Conservation (phyloP, 2,113 vertebrate genomes). For the Scopus umbretta region DNA sequence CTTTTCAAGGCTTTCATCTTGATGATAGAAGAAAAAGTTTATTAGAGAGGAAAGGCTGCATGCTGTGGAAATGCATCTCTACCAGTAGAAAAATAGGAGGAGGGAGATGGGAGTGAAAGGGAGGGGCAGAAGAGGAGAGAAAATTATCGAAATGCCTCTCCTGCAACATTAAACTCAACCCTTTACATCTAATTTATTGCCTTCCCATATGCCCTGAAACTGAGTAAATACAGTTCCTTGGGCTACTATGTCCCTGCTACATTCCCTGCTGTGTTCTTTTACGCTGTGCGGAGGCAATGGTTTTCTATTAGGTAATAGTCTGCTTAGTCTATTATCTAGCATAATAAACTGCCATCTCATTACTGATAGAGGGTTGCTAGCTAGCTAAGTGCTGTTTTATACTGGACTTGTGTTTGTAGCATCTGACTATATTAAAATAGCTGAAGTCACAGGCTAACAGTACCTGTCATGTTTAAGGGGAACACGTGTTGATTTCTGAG, state of each 20-base stretch:
- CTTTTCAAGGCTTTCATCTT: background rate
- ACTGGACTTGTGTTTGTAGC: background rate
- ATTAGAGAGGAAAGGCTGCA: background rate
- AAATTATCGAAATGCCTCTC: background rate
- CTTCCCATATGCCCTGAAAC: background rate
- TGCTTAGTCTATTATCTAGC: background rate
- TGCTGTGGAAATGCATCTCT: background rate
- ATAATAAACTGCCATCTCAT: background rate
- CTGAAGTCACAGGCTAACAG: slow-evolving; percentile 22
- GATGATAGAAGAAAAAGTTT: background rate
- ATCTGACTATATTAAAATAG: background rate
- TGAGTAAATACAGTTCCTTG: background rate
- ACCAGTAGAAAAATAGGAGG: background rate
- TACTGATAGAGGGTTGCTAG: background rate
- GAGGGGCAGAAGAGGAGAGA: background rate
- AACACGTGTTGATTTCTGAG: slow-evolving; percentile 29
- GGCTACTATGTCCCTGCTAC: background rate
- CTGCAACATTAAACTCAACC: background rate
- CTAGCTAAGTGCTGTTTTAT: background rate
- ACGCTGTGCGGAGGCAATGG: background rate
- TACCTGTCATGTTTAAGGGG: slow-evolving; percentile 20
- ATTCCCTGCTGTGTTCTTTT: background rate
- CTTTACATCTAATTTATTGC: background rate
- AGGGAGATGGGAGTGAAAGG: background rate
- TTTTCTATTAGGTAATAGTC: background rate